Conservation (phyloP, 2,888 invertebrate genomes). For the Onthophagus sagittarius region DNA sequence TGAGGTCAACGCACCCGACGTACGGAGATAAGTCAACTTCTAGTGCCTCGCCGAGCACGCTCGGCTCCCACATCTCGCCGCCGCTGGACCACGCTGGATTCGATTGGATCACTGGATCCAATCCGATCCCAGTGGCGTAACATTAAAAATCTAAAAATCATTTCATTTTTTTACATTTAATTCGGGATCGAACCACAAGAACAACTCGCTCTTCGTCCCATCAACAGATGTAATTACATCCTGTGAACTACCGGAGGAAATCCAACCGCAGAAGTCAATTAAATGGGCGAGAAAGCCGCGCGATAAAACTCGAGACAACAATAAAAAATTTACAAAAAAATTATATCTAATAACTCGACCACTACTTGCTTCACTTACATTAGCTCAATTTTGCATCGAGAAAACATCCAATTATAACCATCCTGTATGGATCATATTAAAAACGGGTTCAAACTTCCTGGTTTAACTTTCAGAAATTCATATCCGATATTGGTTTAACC, state of each 20-base stretch:
- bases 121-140: neutral
- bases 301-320: neutral
- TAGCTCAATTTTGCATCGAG: too few relatives aligned
- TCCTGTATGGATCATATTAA: neutral
- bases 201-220: neutral
- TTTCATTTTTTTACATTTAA: neutral
- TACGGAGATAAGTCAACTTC: neutral
- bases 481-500: neutral
- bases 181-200: neutral
- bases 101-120: neutral
- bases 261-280: neutral
- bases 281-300: neutral
- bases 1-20: slow-evolving; percentile 45
- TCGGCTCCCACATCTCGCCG: neutral
- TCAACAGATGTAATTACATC: neutral
- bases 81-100: neutral
- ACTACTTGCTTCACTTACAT: too few relatives aligned
- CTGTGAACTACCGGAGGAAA: neutral
- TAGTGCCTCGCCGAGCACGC: neutral
- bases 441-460: neutral
- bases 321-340: neutral
- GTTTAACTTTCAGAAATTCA: neutral
- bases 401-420: neutral
- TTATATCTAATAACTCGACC: neutral
- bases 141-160: too few relatives aligned